Evolutionary conservation across 2,797 vertebrate genomes (phyloP), one percentile per base, ranked within the genome.

Genomic region (Esox masquinongy): DNA sequence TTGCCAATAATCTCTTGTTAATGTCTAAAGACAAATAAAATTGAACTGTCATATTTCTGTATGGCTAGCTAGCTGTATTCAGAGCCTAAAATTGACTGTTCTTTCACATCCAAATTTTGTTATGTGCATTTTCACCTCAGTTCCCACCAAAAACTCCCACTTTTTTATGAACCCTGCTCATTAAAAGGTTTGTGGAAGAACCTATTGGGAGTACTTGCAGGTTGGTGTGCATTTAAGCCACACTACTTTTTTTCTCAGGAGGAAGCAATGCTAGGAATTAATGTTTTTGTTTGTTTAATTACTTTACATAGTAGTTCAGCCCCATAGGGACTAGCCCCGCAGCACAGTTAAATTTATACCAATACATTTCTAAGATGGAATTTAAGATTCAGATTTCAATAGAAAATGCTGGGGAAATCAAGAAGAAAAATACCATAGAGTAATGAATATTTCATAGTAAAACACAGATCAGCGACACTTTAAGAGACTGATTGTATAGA

Each of bases 401-500:
- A 74, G 63, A 63, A 79, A 83, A 80, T 50, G 80, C 59, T 67
- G 75, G 36, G 47, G 71, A 77, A 86, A 90, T 87, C 83, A 83
- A 43, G 82, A 90, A 72, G 74, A 83, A 74, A 80, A 84, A 88
- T 81, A 83, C 87, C 83, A 26, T 43, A 39, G 88, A 90, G 85
- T 84, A 85, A 92, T 92, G 80, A 88, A 91, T 90, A 91, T 92
- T 91, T 90, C 80, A 91, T 91, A 16, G 79, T 76, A 80, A 79
- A 85, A 84, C 77, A 70, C 70, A 70, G 73, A 88, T 90, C 77
- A 73, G 83, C 51, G 43, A 39, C 77, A 68, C 82, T 86, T 79
- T 9, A 31, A 39, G 74, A 78, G 56, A 7, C 51, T 17, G 63
- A 84, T 64, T 64, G 61, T 64, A 15, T 29, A 64, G 61, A 64